Percentiles rank a stretch among this genome's conserved stretches.
These are phyloP conservation scores for Meteorus cinctellus DNA, from an alignment of 2,888 invertebrate genomes.

Conservation along the genomic window DNA sequence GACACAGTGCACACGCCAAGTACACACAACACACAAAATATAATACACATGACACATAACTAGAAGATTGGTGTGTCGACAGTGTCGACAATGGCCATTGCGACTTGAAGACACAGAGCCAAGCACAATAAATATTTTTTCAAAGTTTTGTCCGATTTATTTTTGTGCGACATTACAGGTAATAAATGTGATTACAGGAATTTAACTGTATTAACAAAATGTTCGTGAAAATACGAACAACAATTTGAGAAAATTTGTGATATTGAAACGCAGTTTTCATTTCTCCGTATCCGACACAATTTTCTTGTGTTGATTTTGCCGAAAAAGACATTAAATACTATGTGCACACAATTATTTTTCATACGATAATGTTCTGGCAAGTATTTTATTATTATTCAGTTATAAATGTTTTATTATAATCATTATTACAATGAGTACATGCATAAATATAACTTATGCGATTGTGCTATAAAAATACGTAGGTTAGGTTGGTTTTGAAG, in stretches of 20 bases:
- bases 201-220: conserved; percentile 24
- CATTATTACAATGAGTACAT: conserved; percentile 36
- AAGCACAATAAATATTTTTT: conserved; percentile 58
- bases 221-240: conserved; percentile 27
- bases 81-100: conserved; percentile 64
- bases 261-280: conserved; percentile 30
- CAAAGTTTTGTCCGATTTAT: conserved; percentile 37
- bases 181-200: not conserved
- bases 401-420: conserved; percentile 18
- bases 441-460: conserved; percentile 50
- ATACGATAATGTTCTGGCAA: conserved; percentile 40
- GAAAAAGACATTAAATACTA: conserved; percentile 38
- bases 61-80: conserved; percentile 31
- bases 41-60: conserved; percentile 14
- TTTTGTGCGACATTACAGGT: conserved; percentile 18
- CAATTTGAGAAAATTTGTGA: conserved; percentile 32
- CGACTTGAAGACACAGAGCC: conserved; percentile 65
- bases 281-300: conserved; percentile 22
- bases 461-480: conserved; percentile 59
- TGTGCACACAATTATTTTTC: conserved; percentile 31
- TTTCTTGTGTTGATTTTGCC: conserved; percentile 40
- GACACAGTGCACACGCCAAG: conserved; percentile 49
- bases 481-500: conserved; percentile 68
- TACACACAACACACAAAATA: conserved; percentile 60
- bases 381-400: conserved; percentile 31